Conservation (phyloP, 1,140 invertebrate genomes). For the Bombyx mandarina region DNA sequence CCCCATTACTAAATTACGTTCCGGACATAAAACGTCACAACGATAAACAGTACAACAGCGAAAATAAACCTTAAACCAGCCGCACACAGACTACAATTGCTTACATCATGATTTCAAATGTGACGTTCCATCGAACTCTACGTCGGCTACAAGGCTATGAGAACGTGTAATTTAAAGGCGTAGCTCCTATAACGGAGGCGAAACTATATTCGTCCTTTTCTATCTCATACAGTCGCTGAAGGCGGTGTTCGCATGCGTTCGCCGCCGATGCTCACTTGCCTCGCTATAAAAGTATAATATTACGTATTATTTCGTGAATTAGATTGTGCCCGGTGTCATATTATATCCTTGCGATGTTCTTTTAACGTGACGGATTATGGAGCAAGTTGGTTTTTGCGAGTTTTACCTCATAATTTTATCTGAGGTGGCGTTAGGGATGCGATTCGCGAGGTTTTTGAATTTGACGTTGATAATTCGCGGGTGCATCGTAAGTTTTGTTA, state of each 20-base stretch:
- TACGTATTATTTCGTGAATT: constrained; percentile 70
- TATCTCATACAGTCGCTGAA: constrained; percentile 21
- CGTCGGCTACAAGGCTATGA: constrained; percentile 62
- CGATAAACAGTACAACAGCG: background rate
- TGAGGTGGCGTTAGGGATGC: background rate
- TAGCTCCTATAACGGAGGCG: constrained; percentile 26
- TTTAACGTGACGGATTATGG: constrained; percentile 25
- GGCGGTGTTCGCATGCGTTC: constrained; percentile 32
- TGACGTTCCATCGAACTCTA: constrained; percentile 24
- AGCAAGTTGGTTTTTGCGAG: constrained; percentile 30
- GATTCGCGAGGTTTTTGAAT: background rate
- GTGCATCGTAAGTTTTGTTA: background rate
- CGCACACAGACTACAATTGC: too few species aligned
- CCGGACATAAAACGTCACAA: constrained; percentile 27
- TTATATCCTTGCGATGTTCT: constrained; percentile 44
- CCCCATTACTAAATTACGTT: constrained; percentile 66
- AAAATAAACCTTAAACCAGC: constrained; percentile 4
- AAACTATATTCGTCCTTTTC: constrained; percentile 38
- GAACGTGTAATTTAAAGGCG: constrained; percentile 71
- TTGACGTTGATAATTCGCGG: background rate
- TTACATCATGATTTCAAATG: background rate
- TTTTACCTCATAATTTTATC: background rate
- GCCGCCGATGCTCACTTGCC: constrained; percentile 57
- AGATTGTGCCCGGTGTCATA: constrained; percentile 63
- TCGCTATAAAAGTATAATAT: constrained; percentile 59